Percentiles rank a stretch among this genome's conserved stretches.
Evolutionary conservation across 2,113 vertebrate species (phyloP).

Genomic region (Triplophysa siluroides): DNA sequence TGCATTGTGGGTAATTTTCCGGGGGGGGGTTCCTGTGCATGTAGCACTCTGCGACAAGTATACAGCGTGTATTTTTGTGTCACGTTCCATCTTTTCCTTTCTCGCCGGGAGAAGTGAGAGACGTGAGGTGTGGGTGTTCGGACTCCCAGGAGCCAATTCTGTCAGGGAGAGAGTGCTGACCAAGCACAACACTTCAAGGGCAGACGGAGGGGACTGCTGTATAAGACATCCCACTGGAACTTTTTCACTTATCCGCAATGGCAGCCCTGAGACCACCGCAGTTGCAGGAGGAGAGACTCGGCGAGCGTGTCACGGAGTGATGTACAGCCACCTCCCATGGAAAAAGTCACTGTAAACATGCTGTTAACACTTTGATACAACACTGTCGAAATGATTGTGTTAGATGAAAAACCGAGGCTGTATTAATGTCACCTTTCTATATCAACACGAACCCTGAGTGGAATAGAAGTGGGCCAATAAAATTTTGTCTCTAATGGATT

Average conservation of each 20-base stretch:
- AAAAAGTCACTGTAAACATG: slow-evolving; percentile 16
- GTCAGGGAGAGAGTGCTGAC: slow-evolving; percentile 45
- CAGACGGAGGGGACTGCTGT: slow-evolving; percentile 25
- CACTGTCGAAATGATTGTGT: not conserved
- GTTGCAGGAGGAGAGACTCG: not conserved
- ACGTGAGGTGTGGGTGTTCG: slow-evolving; percentile 15
- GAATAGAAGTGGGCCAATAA: slow-evolving; percentile 10
- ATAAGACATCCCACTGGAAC: slow-evolving; percentile 30
- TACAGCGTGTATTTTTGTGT: slow-evolving; percentile 6
- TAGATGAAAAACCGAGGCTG: not conserved
- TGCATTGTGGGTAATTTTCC: not conserved
- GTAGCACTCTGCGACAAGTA: not conserved
- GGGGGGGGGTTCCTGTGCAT: not conserved
- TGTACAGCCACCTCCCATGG: not conserved
- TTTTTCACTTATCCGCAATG: slow-evolving; percentile 21
- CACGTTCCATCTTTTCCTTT: slow-evolving; percentile 17
- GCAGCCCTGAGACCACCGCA: slow-evolving; percentile 36
- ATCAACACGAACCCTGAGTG: not conserved
- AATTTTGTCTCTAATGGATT: slow-evolving; percentile 30
- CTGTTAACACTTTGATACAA: slow-evolving; percentile 16
- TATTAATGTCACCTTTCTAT: slow-evolving; percentile 13
- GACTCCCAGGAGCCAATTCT: slow-evolving; percentile 15
- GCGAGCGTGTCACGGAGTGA: not conserved
- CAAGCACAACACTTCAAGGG: slow-evolving; percentile 43
- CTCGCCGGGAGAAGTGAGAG: slow-evolving; percentile 7